These are phyloP conservation scores for Rhynchonema sp. DNA, from an alignment of 2,888 invertebrate genomes.

Conservation along the genomic window DNA sequence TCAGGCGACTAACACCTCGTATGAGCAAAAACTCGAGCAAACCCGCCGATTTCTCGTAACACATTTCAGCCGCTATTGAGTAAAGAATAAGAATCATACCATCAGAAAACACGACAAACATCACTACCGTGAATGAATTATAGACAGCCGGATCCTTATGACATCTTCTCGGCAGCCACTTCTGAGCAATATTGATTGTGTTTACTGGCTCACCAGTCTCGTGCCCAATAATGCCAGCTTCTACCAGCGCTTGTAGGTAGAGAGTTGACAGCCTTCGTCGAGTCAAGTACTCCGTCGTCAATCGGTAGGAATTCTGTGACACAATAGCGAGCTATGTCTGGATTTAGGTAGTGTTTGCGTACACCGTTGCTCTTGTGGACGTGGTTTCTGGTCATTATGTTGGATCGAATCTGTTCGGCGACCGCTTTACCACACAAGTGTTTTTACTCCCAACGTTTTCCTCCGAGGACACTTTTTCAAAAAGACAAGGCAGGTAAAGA, in stretches of 20 bases:
- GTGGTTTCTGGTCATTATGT: too few relatives aligned
- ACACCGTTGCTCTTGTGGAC: too few relatives aligned
- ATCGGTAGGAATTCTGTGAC: too few relatives aligned
- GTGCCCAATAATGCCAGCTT: background rate
- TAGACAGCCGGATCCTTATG: slow-evolving; percentile 1
- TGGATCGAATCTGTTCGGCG: too few relatives aligned
- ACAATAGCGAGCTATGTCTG: background rate
- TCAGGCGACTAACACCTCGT: background rate
- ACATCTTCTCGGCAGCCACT: slow-evolving; percentile 1
- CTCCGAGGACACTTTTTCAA: too few relatives aligned
- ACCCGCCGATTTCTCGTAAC: slow-evolving; percentile 2
- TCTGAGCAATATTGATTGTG: background rate
- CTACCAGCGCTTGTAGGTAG: background rate
- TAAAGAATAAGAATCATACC: background rate
- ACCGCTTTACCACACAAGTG: too few relatives aligned
- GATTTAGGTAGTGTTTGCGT: background rate
- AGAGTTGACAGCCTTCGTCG: background rate
- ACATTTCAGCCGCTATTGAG: slow-evolving; percentile 1
- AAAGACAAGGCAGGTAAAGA: too few relatives aligned
- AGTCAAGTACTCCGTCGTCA: background rate
- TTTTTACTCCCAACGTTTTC: background rate
- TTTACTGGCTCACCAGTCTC: background rate
- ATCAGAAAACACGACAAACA: background rate
- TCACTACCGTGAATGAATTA: background rate
- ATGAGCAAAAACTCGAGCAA: slow-evolving; percentile 4